A percentile compares a stretch with the other conserved stretches of the same genome.
Conservation (phyloP, 2,888 invertebrate genomes). For the Caenorhabditis sp. region DNA sequence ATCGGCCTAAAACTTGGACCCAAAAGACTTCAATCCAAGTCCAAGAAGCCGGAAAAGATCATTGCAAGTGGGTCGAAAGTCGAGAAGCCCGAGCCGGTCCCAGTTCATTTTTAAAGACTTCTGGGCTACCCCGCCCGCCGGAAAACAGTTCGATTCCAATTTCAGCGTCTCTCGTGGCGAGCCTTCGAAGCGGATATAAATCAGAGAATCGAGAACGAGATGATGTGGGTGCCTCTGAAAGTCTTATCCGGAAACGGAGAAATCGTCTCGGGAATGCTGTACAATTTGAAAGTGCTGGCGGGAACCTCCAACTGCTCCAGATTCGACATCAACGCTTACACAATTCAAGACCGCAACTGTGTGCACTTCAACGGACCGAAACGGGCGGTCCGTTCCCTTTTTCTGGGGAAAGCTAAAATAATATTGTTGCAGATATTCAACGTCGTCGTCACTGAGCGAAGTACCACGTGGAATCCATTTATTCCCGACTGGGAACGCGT, state of each 20-base stretch:
- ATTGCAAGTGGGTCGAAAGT: too few relatives aligned
- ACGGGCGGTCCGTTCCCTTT: constrained; percentile 27
- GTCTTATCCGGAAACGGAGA: constrained; percentile 55
- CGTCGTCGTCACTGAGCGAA: constrained; percentile 38
- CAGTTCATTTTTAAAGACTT: too few relatives aligned
- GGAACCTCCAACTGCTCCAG: constrained; percentile 62
- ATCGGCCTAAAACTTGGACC: too few relatives aligned
- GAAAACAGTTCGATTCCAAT: background rate
- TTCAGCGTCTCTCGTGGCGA: constrained; percentile 57
- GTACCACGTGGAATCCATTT: constrained; percentile 47
- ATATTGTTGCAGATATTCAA: constrained; percentile 48
- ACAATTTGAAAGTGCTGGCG: constrained; percentile 59
- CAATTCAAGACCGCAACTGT: constrained; percentile 41
- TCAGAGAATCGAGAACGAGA: constrained; percentile 42
- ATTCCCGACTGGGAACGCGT: constrained; percentile 44
- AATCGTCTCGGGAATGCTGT: constrained; percentile 59
- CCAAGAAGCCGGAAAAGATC: too few relatives aligned
- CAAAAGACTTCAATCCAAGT: too few relatives aligned
- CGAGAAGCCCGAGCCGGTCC: too few relatives aligned
- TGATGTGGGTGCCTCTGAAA: constrained; percentile 61
- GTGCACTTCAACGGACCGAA: constrained; percentile 51
- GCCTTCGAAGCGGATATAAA: constrained; percentile 63
- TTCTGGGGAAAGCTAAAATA: too few relatives aligned
- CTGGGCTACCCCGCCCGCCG: background rate
- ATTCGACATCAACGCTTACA: constrained; percentile 49